Conservation (phyloP, 2,113 vertebrate genomes). For the sheep (Ovis aries) region ARS-UI_Ramb_v3.0 NC_056055.1:173710001-173710500, state of each 20-base stretch:
- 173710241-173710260: background rate
- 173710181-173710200: background rate
- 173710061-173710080: background rate
- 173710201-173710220: background rate
- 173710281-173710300: background rate
- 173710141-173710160: background rate
- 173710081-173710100: background rate
- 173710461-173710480: background rate
- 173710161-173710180: background rate
- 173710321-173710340: background rate
- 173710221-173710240: background rate
- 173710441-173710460: background rate
- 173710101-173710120: background rate
- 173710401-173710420: background rate
- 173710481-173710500: background rate
- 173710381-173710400: background rate
- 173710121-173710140: background rate
- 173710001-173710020: background rate
- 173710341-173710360: background rate
- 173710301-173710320: background rate
- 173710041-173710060: background rate
- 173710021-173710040: background rate
- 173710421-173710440: background rate
- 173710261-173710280: background rate
- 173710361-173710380: background rate